phyloP scores from a whole-genome alignment of 1,140 invertebrate species.

The Drosophila navojoa region DNA sequence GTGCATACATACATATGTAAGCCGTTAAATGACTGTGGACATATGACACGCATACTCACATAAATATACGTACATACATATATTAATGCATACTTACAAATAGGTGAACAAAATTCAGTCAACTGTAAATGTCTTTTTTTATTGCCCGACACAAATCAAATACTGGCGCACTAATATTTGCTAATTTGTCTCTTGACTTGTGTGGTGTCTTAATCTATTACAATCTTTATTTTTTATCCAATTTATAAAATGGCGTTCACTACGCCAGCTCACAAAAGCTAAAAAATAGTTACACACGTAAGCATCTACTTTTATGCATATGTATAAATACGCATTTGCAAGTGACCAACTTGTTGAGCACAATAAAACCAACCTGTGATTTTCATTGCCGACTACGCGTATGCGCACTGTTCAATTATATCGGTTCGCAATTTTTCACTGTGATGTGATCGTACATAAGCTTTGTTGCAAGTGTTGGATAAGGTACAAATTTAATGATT shows the following conservation, averaged over 20 bases:
- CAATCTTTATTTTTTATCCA: neutral
- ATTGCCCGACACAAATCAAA: neutral
- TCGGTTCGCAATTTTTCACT: constrained; percentile 47
- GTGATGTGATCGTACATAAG: constrained; percentile 31
- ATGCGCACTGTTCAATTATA: constrained; percentile 42
- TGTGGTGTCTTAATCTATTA: neutral
- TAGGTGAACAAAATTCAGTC: constrained; percentile 1
- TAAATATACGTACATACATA: constrained; percentile 12
- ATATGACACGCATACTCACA: constrained; percentile 15
- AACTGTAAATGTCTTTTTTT: constrained; percentile 1
- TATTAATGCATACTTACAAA: constrained; percentile 11
- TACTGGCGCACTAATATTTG: neutral
- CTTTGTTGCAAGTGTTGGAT: constrained; percentile 21
- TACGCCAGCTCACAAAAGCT: constrained; percentile 37
- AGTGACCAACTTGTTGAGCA: constrained; percentile 7
- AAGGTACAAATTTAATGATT: neutral
- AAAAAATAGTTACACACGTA: constrained; percentile 22
- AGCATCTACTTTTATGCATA: neutral
- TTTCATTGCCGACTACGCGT: constrained; percentile 48
- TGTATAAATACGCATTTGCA: neutral
- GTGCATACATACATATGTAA: constrained; percentile 21
- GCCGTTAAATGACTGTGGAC: constrained; percentile 22
- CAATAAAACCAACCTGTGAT: constrained; percentile 44
- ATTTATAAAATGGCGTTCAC: constrained; percentile 28
- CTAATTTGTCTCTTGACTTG: neutral